These are phyloP conservation scores for Atractosteus spatula DNA, from an alignment of 2,113 vertebrate genomes.

Conservation along the genomic window DNA sequence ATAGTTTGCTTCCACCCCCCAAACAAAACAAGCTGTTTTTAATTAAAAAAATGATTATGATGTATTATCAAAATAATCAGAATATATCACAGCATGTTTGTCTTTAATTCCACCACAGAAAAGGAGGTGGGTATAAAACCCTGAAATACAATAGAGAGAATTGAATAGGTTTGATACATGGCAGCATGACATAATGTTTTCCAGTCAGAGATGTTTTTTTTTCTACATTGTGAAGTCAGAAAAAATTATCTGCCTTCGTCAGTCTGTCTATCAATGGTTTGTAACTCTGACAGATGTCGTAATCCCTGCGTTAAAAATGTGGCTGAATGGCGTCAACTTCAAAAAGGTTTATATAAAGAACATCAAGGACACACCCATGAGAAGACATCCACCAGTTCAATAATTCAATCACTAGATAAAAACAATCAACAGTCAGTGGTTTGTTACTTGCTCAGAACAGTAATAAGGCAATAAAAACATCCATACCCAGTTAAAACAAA, in stretches of 20 bases:
- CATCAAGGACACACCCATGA: too few species aligned
- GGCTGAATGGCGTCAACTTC: not conserved
- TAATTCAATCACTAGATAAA: too few species aligned
- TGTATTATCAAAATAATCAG: not conserved
- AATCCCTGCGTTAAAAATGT: not conserved
- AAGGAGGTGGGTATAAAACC: not conserved
- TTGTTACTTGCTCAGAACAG: too few species aligned
- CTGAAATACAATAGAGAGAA: not conserved
- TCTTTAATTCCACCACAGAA: not conserved
- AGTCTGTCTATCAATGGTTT: not conserved
- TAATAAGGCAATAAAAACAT: too few species aligned
- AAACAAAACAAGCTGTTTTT: not conserved
- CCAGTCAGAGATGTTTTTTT: not conserved
- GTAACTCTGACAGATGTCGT: not conserved
- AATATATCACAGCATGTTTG: not conserved
- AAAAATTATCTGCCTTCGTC: not conserved
- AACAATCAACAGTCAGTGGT: too few species aligned
- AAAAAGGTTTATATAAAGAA: not conserved
- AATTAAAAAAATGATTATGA: not conserved
- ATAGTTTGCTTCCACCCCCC: not conserved
- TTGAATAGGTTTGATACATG: not conserved
- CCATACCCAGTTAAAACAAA: too few species aligned
- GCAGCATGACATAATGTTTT: not conserved
- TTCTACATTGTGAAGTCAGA: not conserved
- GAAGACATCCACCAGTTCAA: too few species aligned